Base-by-base conservation (phyloP, 2,888 invertebrate species). In the Noctua pronuba region DNA sequence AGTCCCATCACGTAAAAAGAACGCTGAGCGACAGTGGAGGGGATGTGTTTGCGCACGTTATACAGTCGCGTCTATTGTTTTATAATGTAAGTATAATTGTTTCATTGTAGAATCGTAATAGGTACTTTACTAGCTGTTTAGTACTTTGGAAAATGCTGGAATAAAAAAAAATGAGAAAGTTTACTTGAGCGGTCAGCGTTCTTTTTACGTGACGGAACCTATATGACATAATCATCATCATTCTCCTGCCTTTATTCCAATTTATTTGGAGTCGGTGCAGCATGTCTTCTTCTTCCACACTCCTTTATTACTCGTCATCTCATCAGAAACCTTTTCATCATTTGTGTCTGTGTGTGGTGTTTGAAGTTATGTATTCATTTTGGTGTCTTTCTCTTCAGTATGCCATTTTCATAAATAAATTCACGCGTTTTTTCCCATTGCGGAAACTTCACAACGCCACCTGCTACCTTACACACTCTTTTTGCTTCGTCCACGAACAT, bases 341-440 rank as follows among this genome's bases (percentile, higher is more conserved):
- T 55, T 21, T 64, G 52, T 70, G 18, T 46, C 18, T 49, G 35
- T 72, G 46, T 67, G 31, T 5, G 44, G 21, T 79, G 49, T 74
- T 71, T 64, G 6, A 18, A 68, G 60, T 52, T 82, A 1, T 28
- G 8, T 5, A 62, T 49, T 41, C 3, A 58, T 49, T 62, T 65
- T 21, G n/a, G 18, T 69, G 8, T 21, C 18, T 21, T 35, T n/a
- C 8, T 64, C 24, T 41, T 35, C 18, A 13, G 41, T 41, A 41
- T 31, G 41, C 67, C 52, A 76, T 85, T 28, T 73, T 31, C 58
- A 79, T 82, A 62, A 71, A 71, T 73, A 70, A 58, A 58, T 28
- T n/a, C 58, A 28, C 1, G 58, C 28, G 13, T 28, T 58, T 58
- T 41, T 13, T 28, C 2, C 2, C 5, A 16, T 28, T 16, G 16